A percentile compares a stretch with the other conserved stretches of the same genome.
These are phyloP conservation scores for Caenorhabditis sp. DNA, from an alignment of 2,888 invertebrate species.

Conservation along the genomic window DNA sequence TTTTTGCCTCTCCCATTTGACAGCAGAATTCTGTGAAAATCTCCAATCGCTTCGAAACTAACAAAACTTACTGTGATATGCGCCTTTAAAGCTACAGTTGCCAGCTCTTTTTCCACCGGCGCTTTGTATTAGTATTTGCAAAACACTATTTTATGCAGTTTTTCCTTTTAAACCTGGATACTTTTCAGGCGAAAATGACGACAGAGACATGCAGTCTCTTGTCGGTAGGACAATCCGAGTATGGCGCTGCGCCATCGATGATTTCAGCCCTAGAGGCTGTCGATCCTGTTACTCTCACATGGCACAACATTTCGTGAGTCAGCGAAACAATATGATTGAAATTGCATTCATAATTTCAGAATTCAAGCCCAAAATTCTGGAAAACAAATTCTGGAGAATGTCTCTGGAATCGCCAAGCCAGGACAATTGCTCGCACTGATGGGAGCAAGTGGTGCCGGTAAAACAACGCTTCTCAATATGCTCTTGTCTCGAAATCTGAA, in stretches of 20 bases:
- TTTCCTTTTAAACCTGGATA: background rate
- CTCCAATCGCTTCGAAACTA: no score
- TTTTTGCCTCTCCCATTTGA: no score
- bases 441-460: constrained; percentile 89
- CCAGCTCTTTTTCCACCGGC: no score
- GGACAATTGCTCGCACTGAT: constrained; percentile 82
- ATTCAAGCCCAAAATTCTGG: constrained; percentile 56
- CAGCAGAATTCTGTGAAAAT: no score
- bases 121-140: no score
- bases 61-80: no score
- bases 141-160: background rate
- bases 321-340: background rate
- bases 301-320: constrained; percentile 75
- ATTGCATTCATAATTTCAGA: constrained; percentile 36
- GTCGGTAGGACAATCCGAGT: constrained; percentile 70
- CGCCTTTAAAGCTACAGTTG: no score
- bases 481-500: constrained; percentile 85
- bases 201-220: constrained; percentile 71
- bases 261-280: constrained; percentile 73
- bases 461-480: constrained; percentile 94
- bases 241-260: constrained; percentile 69
- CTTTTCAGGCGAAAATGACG: constrained; percentile 44
- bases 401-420: constrained; percentile 76
- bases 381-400: constrained; percentile 68
- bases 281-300: constrained; percentile 76